These are phyloP conservation scores for Helogale parvula DNA, from an alignment of 2,113 vertebrate species.

Conservation along the genomic window DNA sequence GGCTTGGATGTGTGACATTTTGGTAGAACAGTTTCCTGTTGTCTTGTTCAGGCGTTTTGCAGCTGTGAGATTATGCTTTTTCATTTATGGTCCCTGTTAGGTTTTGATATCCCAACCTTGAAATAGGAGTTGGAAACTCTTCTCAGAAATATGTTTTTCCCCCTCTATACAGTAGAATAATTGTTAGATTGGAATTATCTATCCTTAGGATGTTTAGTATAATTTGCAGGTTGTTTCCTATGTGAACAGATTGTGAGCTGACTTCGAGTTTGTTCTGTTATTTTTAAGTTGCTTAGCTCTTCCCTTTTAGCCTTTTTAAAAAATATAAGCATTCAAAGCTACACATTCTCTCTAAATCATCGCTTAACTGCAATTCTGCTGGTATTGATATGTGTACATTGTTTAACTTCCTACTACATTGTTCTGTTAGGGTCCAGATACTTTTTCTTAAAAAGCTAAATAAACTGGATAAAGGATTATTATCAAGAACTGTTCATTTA, in stretches of 20 bases:
- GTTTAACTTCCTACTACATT: neutral
- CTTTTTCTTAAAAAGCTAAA: constrained; percentile 27
- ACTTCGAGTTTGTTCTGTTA: neutral
- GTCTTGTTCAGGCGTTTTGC: constrained; percentile 12
- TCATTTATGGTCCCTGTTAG: neutral
- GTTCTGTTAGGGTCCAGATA: neutral
- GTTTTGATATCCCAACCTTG: neutral
- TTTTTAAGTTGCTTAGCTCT: constrained; percentile 4
- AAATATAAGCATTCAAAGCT: neutral
- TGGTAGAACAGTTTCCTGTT: neutral
- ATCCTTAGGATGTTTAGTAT: neutral
- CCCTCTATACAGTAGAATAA: neutral
- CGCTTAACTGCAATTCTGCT: neutral
- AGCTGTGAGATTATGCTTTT: neutral
- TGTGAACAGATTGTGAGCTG: neutral
- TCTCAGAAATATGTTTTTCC: neutral
- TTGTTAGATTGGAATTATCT: neutral
- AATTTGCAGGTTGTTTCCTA: constrained; percentile 27
- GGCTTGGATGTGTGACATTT: neutral
- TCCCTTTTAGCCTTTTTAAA: neutral
- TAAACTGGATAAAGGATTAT: neutral
- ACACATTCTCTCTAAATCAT: neutral
- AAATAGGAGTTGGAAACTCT: neutral
- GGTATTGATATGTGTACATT: neutral
- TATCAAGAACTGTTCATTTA: constrained; percentile 13